These are phyloP conservation scores for Drosophila erecta DNA, from an alignment of 1,140 invertebrate species.

Conservation along the genomic window DNA sequence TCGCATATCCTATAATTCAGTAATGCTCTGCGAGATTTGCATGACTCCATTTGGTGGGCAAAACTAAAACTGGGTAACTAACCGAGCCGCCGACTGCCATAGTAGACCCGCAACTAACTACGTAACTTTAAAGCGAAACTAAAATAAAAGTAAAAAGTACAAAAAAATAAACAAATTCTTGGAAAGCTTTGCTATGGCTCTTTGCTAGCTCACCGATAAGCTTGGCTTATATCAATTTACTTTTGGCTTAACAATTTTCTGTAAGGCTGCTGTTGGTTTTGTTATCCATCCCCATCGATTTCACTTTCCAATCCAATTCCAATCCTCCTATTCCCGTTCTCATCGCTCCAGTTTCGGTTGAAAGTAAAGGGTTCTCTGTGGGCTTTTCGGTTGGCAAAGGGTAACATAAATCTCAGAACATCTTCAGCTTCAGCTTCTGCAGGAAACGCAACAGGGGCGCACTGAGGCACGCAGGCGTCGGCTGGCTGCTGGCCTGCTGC, in stretches of 20 bases:
- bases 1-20: constrained; percentile 46
- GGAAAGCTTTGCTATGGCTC: constrained; percentile 68
- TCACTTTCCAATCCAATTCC: not conserved
- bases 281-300: constrained; percentile 8
- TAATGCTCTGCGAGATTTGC: constrained; percentile 39
- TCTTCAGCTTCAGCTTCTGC: constrained; percentile 76
- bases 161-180: constrained; percentile 60
- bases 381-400: constrained; percentile 48
- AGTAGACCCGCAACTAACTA: constrained; percentile 22
- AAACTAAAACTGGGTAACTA: constrained; percentile 37
- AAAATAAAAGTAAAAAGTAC: constrained; percentile 29
- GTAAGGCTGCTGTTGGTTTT: constrained; percentile 75
- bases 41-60: constrained; percentile 16
- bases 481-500: constrained; percentile 29
- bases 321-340: constrained; percentile 10
- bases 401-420: constrained; percentile 63
- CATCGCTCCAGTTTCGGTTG: constrained; percentile 14
- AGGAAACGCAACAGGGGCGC: constrained; percentile 63
- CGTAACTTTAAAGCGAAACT: constrained; percentile 32
- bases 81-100: constrained; percentile 2
- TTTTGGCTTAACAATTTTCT: constrained; percentile 73
- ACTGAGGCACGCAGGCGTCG: constrained; percentile 54
- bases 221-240: constrained; percentile 76
- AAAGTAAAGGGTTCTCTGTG: constrained; percentile 21
- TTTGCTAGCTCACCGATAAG: constrained; percentile 58